Evolutionary conservation across 2,113 vertebrate species (phyloP).

Genomic region (Triplophysa rosa): DNA sequence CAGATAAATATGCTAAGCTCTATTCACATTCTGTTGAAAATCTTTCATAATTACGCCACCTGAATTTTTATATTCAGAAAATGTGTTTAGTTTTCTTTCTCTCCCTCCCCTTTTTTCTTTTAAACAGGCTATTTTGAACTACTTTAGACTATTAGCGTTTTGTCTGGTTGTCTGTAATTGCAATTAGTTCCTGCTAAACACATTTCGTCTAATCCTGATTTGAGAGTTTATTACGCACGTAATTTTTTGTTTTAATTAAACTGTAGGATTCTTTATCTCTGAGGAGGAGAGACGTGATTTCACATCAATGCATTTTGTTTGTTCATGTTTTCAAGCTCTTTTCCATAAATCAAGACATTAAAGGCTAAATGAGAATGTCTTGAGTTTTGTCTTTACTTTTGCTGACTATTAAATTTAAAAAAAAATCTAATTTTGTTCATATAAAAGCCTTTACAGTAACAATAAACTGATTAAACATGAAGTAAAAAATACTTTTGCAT

Average conservation of each 20-base stretch:
- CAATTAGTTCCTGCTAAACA: not conserved
- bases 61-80: not conserved
- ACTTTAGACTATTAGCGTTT: not conserved
- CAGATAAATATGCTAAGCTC: constrained; percentile 51
- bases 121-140: not conserved
- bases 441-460: constrained; percentile 21
- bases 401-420: not conserved
- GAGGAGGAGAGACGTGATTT: constrained; percentile 3
- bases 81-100: not conserved
- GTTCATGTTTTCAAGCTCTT: constrained; percentile 7
- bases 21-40: constrained; percentile 72
- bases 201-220: not conserved
- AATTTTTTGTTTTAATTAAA: not conserved
- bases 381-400: not conserved
- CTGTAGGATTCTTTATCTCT: not conserved
- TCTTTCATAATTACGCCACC: constrained; percentile 53
- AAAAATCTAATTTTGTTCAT: not conserved
- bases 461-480: not conserved
- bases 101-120: not conserved
- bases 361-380: too few species aligned
- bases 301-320: not conserved
- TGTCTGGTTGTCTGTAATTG: constrained; percentile 4
- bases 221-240: not conserved
- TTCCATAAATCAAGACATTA: not conserved
- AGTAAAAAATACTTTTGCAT: not conserved